Evolutionary conservation across 2,888 invertebrate species (phyloP).

Genomic region (Dasysyrphus albostriatus): DNA sequence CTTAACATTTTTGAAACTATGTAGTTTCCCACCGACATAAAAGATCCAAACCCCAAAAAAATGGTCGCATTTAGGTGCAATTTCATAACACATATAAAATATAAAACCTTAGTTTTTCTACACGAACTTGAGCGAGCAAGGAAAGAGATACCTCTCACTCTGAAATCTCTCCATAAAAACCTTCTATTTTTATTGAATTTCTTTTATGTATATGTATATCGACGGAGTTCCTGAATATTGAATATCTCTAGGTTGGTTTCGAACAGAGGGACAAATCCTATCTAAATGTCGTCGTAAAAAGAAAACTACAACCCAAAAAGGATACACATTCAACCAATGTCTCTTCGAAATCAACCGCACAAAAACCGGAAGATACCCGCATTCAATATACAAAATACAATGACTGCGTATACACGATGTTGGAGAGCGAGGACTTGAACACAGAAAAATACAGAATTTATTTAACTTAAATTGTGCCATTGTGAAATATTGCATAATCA

Average conservation of each 20-base stretch:
- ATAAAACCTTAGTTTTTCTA: neutral
- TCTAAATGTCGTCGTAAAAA: conserved; percentile 19
- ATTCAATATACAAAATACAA: conserved; percentile 48
- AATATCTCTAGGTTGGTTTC: conserved; percentile 15
- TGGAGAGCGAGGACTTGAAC: neutral
- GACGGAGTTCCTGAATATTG: conserved; percentile 12
- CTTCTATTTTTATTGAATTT: conserved; percentile 8
- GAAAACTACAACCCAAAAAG: conserved; percentile 8
- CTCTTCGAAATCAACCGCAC: conserved; percentile 25
- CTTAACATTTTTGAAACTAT: no score
- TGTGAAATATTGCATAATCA: conserved; percentile 65
- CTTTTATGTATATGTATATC: neutral
- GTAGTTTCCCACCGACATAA: no score
- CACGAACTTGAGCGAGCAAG: neutral
- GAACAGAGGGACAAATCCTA: conserved; percentile 3
- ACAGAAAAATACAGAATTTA: conserved; percentile 1
- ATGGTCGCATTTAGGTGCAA: no score
- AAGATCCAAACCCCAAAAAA: no score
- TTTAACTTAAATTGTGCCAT: conserved; percentile 51
- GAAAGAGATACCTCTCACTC: neutral
- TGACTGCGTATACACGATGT: conserved; percentile 11
- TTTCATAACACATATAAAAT: no score
- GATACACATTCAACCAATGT: conserved; percentile 30
- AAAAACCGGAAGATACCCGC: conserved; percentile 1
- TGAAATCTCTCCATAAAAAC: neutral